phyloP scores from a whole-genome alignment of 2,888 invertebrate genomes.

The Epiblema foenella region DNA sequence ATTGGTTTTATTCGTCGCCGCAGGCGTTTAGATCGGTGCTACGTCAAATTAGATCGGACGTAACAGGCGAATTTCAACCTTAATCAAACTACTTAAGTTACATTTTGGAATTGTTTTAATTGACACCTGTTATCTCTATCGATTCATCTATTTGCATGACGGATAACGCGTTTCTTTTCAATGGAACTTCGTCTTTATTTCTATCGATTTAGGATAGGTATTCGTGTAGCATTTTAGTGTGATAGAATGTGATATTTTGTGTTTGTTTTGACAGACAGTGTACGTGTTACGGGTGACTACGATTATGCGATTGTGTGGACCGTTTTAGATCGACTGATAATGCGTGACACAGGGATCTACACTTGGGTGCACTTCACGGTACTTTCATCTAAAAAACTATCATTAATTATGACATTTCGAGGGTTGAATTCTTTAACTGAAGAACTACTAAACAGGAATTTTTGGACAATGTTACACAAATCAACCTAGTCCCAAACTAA shows the following conservation, averaged over 20 bases:
- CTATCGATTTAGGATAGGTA: slow-evolving; percentile 47
- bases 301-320: slow-evolving; percentile 77
- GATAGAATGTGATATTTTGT: slow-evolving; percentile 51
- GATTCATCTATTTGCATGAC: slow-evolving; percentile 60
- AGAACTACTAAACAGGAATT: neutral
- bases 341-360: slow-evolving; percentile 56
- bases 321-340: slow-evolving; percentile 80
- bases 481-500: too few relatives aligned
- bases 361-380: slow-evolving; percentile 30
- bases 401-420: neutral
- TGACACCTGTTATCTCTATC: slow-evolving; percentile 66
- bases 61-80: slow-evolving; percentile 29
- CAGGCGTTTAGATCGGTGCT: slow-evolving; percentile 60
- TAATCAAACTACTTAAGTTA: slow-evolving; percentile 51
- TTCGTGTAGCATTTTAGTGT: slow-evolving; percentile 57
- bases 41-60: slow-evolving; percentile 60
- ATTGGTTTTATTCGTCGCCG: slow-evolving; percentile 75
- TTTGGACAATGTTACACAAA: too few relatives aligned
- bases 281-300: slow-evolving; percentile 77
- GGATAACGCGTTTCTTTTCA: slow-evolving; percentile 52
- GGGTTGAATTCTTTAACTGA: neutral
- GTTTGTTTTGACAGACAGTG: slow-evolving; percentile 81
- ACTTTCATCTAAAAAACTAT: neutral
- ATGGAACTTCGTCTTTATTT: slow-evolving; percentile 43
- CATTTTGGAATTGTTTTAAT: slow-evolving; percentile 65